Base-by-base conservation (phyloP, 2,797 vertebrate species). In the Euphonia xanthogaster region DNA sequence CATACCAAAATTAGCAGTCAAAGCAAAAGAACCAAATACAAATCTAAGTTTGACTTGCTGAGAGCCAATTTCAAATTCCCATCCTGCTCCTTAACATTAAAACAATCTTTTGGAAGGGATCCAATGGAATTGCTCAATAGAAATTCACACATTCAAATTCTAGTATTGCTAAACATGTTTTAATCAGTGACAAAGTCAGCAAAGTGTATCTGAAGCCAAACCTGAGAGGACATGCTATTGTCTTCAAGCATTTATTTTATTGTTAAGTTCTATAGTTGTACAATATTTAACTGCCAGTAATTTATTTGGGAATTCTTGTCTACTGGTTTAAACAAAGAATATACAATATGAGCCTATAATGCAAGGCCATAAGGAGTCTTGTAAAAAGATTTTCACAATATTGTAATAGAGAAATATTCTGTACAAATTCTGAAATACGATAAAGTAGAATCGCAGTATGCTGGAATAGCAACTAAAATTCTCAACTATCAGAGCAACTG, bases 21-120 rank as follows among this genome's bases (percentile, higher is more conserved):
- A 88, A 95, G 72, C 86, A 87, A 86, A 94, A 96, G 30, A 88
- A 92, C 71, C 71, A 83, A 74, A 75, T 66, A 96, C 28, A 80
- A 57, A 48, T 51, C 33, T 73, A 91, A 74, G 55, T 54, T 62
- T 51, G 62, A 61, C 75, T 93, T 95, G 88, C 85, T 11, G 27
- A 65, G 60, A 79, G 88, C 70, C 88, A 88, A 79, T 72, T 78
- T 88, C 55, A 94, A 95, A 96, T 72, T 92, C 77, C 54, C 16
- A 25, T 78, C 92, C 95, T 66, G 82, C 74, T 94, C 83, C 84
- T 94, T 48, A 97, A 68, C 68, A 92, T 45, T 72, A 86, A 94
- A 96, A 95, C 70, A 88, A 95, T 83, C 79, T 96, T 96, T 80
- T 96, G 93, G 95, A 97, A 84, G 42, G 51, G 24, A 48, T 96